These are phyloP conservation scores for Macrotis lagotis DNA, from an alignment of 2,113 vertebrate species.

Conservation along the genomic window DNA sequence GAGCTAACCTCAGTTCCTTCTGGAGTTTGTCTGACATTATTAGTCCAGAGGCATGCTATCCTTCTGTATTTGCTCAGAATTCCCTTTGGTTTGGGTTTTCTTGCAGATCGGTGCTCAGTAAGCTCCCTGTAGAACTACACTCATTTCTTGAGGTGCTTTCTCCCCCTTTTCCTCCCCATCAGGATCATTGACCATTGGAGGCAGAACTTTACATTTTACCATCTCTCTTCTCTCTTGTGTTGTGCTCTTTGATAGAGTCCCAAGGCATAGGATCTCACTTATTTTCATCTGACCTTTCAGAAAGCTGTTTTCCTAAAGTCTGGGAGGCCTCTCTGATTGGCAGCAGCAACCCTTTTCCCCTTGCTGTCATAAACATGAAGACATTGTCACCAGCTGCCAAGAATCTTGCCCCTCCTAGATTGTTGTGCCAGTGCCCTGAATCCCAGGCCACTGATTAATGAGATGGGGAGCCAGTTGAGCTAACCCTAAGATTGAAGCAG, in stretches of 20 bases:
- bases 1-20: conserved; percentile 15
- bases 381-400: neutral
- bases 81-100: neutral
- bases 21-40: conserved; percentile 24
- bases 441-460: neutral
- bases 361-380: neutral
- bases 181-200: neutral
- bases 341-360: neutral
- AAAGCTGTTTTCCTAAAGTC: conserved; percentile 8
- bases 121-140: neutral
- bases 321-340: neutral
- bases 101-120: neutral
- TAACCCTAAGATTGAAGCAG: neutral
- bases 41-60: neutral
- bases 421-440: neutral
- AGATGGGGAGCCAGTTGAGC: neutral
- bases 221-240: neutral
- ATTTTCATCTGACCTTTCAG: neutral
- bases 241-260: conserved; percentile 6
- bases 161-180: conserved; percentile 9
- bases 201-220: conserved; percentile 12
- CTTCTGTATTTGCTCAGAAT: neutral
- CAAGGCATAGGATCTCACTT: neutral
- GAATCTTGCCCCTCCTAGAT: neutral
- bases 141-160: neutral